A percentile compares a stretch with the other conserved stretches of the same genome.
phyloP scores from a whole-genome alignment of 2,888 invertebrate species.

The Hofmannophila pseudospretella region DNA sequence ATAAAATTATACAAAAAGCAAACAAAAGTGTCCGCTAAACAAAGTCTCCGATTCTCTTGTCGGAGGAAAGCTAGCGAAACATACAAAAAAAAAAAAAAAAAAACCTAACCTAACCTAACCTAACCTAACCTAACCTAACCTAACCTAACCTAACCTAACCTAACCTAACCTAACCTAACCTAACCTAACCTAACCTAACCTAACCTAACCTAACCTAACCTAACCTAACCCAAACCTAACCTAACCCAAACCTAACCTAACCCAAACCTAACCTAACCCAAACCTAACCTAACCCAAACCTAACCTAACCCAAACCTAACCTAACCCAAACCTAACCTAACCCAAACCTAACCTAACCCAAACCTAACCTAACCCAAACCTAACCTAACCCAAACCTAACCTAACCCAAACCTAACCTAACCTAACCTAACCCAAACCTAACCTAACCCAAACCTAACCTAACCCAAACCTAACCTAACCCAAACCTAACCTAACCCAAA shows the following conservation, averaged over 20 bases:
- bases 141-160: conserved; percentile 21
- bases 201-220: conserved; percentile 18
- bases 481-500: conserved; percentile 19
- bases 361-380: conserved; percentile 17
- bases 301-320: conserved; percentile 8
- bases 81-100: too few species aligned
- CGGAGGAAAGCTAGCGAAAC: too few species aligned
- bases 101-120: conserved; percentile 14
- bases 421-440: conserved; percentile 19
- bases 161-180: conserved; percentile 22
- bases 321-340: conserved; percentile 12
- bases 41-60: too few species aligned
- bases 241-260: conserved; percentile 19
- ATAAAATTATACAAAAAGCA: conserved; percentile 19
- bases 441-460: conserved; percentile 15
- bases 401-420: conserved; percentile 4
- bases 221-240: conserved; percentile 13
- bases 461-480: conserved; percentile 16
- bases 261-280: conserved; percentile 16
- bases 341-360: conserved; percentile 10
- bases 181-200: conserved; percentile 21
- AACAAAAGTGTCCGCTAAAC: conserved; percentile 14
- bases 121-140: conserved; percentile 19
- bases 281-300: conserved; percentile 11
- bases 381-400: conserved; percentile 17